phyloP scores from a whole-genome alignment of 2,888 invertebrate genomes.

The Lasioglossum leucozonium region DNA sequence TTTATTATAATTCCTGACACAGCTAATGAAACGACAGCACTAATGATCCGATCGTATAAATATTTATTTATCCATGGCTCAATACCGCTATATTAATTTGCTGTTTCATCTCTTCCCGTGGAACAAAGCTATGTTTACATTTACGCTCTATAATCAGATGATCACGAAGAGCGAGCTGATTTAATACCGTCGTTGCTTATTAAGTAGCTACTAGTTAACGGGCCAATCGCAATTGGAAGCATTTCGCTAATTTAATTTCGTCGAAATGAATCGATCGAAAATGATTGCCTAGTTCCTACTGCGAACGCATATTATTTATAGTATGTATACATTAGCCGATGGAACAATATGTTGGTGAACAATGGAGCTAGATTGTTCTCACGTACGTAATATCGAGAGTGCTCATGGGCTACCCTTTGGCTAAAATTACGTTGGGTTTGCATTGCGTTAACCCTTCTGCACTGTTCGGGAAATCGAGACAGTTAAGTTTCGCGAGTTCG shows the following conservation, averaged over 20 bases:
- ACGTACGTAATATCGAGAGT: not conserved
- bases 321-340: not conserved
- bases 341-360: not conserved
- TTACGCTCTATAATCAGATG: not conserved
- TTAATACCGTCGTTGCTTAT: not conserved
- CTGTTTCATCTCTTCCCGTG: not conserved
- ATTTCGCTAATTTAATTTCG: conserved; percentile 3
- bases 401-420: not conserved
- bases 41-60: not conserved
- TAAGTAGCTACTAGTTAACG: not conserved
- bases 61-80: not conserved
- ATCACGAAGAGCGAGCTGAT: not conserved
- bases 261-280: not conserved
- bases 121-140: not conserved
- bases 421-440: not conserved
- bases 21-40: not conserved
- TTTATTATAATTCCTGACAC: not conserved
- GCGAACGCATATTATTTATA: not conserved
- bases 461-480: not conserved
- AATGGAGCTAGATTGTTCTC: not conserved
- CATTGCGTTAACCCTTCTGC: not conserved
- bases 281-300: not conserved
- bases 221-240: not conserved
- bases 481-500: too few relatives aligned
- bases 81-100: not conserved